Evolutionary conservation across 1,140 invertebrate species (phyloP).

Genomic region (Contarinia nasturtii): DNA sequence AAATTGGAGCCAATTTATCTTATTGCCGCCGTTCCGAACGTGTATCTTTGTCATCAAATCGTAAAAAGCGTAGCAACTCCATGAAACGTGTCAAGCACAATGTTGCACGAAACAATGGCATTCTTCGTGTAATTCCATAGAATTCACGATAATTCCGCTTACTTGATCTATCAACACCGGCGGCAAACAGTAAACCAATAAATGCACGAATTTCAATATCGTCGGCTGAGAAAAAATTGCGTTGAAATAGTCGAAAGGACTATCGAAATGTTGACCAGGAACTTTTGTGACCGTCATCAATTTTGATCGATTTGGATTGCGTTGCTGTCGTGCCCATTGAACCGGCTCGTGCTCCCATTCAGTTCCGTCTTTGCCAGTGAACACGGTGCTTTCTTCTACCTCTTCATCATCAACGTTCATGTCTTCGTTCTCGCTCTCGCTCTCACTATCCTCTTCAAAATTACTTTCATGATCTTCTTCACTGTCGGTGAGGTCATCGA

Average conservation of each 20-base stretch:
- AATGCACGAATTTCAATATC: background rate
- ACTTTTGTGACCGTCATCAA: background rate
- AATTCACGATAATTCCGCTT: background rate
- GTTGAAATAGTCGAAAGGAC: background rate
- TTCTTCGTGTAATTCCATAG: background rate
- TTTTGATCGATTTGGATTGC: background rate
- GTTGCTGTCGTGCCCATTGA: background rate
- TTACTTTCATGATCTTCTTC: background rate
- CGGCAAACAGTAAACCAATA: background rate
- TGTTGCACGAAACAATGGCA: background rate
- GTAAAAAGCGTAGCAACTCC: background rate
- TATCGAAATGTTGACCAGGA: background rate
- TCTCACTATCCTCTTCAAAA: too few species aligned
- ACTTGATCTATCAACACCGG: background rate
- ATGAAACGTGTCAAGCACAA: conserved; percentile 2
- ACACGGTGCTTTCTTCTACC: background rate
- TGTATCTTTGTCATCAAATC: background rate
- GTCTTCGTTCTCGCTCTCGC: too few species aligned
- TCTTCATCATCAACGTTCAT: background rate
- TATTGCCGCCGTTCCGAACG: background rate
- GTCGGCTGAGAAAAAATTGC: background rate
- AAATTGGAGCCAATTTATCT: background rate
- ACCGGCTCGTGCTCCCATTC: background rate
- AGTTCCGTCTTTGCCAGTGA: background rate
- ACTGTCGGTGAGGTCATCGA: background rate